A percentile compares a stretch with the other conserved stretches of the same genome.
Conservation (phyloP, 2,797 vertebrate genomes). For the Glossophaga mutica region DNA sequence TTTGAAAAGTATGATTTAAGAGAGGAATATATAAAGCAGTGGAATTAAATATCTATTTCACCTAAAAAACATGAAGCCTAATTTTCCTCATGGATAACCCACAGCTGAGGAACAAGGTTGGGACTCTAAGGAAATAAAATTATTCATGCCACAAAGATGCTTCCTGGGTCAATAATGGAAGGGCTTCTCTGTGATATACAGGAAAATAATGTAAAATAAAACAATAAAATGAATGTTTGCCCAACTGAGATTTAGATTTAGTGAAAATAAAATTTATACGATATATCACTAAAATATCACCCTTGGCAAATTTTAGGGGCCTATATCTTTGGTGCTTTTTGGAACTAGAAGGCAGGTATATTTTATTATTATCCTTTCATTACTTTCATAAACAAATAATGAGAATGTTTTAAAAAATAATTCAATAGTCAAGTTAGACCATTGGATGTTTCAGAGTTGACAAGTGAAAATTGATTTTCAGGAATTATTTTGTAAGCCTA, state of each 20-base stretch:
- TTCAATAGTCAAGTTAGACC: background rate
- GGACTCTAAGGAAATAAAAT: background rate
- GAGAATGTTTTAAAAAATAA: background rate
- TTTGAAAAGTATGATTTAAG: background rate
- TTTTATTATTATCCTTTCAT: background rate
- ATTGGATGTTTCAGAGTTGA: background rate
- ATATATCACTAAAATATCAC: background rate
- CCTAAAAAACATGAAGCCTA: background rate
- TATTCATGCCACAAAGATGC: background rate
- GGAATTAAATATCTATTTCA: background rate
- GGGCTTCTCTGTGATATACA: background rate
- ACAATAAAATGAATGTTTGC: background rate
- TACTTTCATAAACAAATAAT: background rate
- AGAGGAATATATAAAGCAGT: background rate
- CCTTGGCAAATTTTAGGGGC: background rate
- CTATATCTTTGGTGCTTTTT: background rate
- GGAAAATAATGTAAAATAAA: background rate
- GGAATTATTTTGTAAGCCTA: background rate
- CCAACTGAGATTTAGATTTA: background rate
- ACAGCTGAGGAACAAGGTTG: background rate
- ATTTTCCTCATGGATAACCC: background rate
- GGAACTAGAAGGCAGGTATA: background rate
- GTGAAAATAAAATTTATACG: background rate
- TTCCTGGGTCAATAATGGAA: background rate
- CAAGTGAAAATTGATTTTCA: conserved; percentile 3